Conservation (phyloP, 2,113 vertebrate genomes). For the Paracanthobrama guichenoti region DNA sequence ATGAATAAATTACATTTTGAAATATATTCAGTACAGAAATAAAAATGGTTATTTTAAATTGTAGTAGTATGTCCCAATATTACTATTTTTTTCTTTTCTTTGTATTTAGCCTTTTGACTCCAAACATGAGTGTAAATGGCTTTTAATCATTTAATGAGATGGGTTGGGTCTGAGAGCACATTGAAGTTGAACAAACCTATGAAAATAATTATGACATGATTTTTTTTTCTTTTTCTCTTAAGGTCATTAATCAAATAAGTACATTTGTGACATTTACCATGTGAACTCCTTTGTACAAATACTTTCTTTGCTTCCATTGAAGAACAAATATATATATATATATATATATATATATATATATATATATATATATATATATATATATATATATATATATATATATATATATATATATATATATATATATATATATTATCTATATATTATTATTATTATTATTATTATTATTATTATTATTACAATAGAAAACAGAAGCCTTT, state of each 20-base stretch:
- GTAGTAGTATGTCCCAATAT: not conserved
- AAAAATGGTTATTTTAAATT: too few species aligned
- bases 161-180: not conserved
- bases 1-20: too few species aligned
- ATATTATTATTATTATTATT: too few species aligned
- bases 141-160: not conserved
- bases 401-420: too few species aligned
- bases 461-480: not conserved
- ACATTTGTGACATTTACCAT: not conserved
- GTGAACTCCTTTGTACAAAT: too few species aligned
- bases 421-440: too few species aligned
- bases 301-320: not conserved
- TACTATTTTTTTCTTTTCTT: not conserved
- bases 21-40: not conserved
- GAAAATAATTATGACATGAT: not conserved
- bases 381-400: too few species aligned
- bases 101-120: not conserved
- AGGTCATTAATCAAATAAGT: not conserved
- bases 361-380: too few species aligned
- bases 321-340: too few species aligned
- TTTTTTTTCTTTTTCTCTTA: not conserved
- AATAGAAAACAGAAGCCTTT: not conserved
- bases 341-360: too few species aligned
- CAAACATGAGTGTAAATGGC: not conserved
- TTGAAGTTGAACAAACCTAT: too few species aligned